A percentile compares a stretch with the other conserved stretches of the same genome.
These are phyloP conservation scores for Clostera curtula DNA, from an alignment of 2,888 invertebrate genomes.

Conservation along the genomic window DNA sequence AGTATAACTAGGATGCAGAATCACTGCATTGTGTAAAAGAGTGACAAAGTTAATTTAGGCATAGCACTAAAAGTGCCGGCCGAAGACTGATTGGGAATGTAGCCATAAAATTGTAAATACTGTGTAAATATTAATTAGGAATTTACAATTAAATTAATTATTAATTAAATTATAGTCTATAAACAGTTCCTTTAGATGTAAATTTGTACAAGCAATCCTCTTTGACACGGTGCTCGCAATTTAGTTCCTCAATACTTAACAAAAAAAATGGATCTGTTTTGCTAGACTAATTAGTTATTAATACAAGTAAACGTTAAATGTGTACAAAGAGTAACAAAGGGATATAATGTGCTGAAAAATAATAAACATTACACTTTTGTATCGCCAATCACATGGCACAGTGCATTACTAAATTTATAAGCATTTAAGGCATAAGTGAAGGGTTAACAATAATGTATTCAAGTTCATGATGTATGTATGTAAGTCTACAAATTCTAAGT, in stretches of 20 bases:
- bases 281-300: slow-evolving; percentile 13
- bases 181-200: slow-evolving; percentile 49
- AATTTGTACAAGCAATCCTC: slow-evolving; percentile 31
- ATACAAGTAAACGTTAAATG: slow-evolving; percentile 2
- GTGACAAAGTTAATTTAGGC: slow-evolving; percentile 24
- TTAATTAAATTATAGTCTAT: slow-evolving; percentile 24
- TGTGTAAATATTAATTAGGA: slow-evolving; percentile 36
- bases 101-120: slow-evolving; percentile 36
- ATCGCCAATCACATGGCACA: too few relatives aligned
- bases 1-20: slow-evolving; percentile 24
- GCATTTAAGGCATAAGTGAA: too few relatives aligned
- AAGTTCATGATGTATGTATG: too few relatives aligned
- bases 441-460: too few relatives aligned
- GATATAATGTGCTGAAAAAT: too few relatives aligned
- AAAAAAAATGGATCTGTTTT: slow-evolving; percentile 21
- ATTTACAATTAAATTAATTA: slow-evolving; percentile 20
- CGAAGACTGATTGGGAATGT: slow-evolving; percentile 71
- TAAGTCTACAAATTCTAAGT: slow-evolving; percentile 34
- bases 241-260: slow-evolving; percentile 16
- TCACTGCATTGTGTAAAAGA: slow-evolving; percentile 11
- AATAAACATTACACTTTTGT: too few relatives aligned
- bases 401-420: too few relatives aligned
- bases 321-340: background rate
- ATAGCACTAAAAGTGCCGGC: slow-evolving; percentile 40
- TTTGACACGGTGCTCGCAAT: slow-evolving; percentile 14